Base-by-base conservation (phyloP, 2,888 invertebrate genomes). In the Microctonus hyperodae region DNA sequence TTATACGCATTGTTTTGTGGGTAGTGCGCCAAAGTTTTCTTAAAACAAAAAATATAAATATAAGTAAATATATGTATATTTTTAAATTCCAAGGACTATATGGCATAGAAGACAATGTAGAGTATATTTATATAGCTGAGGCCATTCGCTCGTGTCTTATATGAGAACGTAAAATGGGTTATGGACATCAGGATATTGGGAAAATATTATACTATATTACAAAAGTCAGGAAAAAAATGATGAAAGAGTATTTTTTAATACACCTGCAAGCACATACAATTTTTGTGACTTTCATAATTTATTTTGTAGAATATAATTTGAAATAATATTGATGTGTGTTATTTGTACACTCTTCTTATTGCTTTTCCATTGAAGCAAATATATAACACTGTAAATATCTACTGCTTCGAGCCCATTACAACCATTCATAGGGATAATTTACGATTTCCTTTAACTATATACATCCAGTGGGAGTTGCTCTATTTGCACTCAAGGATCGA, bases 311-410 rank as follows among this genome's bases (percentile, higher is more conserved):
- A 44, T 16, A 16, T 37, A 37, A 9, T 44, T 9, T 56, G 16
- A 40, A 16, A 44, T 28, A 16, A 23, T 25, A 48, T n/a, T 40
- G 22, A 16, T 25, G 25, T 44, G 25, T 59, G 20, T 16, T 58
- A 35, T 31, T 51, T 35, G 20, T 33, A 25, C 66, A 64, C 65
- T 60, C 60, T 60, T 60, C 25, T 68, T 67, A 70, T 72, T 72
- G 70, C 69, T 70, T 70, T 68, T 69, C 66, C 65, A 68, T 72
- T 71, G 64, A 69, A 70, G 71, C 66, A 70, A 71, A 72, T 71
- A 72, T 69, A 72, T 72, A 70, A 70, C 69, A 69, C 57, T 48
- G 70, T 72, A 72, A 71, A 72, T 72, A 72, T 64, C 50, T 63
- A 65, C 69, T 60, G 63, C 60, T 57, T 37, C 44, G 57, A 22